phyloP scores from a whole-genome alignment of 2,888 invertebrate genomes.

The Eulithis testata region DNA sequence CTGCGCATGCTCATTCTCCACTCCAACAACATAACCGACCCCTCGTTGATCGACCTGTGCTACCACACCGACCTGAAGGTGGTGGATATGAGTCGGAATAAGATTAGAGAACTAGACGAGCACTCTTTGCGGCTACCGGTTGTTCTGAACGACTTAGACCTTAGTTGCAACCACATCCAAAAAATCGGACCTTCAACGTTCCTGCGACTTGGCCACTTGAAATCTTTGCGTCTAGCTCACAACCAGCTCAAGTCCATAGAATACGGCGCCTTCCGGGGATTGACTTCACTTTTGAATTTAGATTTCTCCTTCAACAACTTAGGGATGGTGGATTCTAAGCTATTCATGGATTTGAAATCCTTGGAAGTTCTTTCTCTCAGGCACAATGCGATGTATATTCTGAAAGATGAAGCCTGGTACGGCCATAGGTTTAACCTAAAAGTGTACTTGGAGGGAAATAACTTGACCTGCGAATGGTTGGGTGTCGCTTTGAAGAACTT shows the following conservation, averaged over 20 bases:
- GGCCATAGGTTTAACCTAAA: slow-evolving; percentile 58
- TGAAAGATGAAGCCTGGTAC: slow-evolving; percentile 68
- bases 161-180: slow-evolving; percentile 62
- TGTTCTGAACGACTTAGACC: slow-evolving; percentile 57
- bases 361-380: slow-evolving; percentile 60
- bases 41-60: slow-evolving; percentile 55
- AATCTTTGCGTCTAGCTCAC: slow-evolving; percentile 59
- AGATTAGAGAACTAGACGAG: slow-evolving; percentile 56
- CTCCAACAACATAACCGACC: slow-evolving; percentile 66
- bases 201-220: slow-evolving; percentile 52
- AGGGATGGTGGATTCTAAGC: slow-evolving; percentile 60
- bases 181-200: slow-evolving; percentile 66
- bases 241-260: slow-evolving; percentile 60
- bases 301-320: slow-evolving; percentile 64
- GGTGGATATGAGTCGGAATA: slow-evolving; percentile 65
- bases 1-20: slow-evolving; percentile 58
- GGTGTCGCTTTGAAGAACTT: slow-evolving; percentile 60
- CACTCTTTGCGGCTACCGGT: slow-evolving; percentile 61
- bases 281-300: slow-evolving; percentile 53
- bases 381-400: slow-evolving; percentile 56
- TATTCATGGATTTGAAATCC: slow-evolving; percentile 64
- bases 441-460: slow-evolving; percentile 69
- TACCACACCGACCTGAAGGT: slow-evolving; percentile 57
- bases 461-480: slow-evolving; percentile 70
- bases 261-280: slow-evolving; percentile 67